Percentiles rank a stretch among this genome's conserved stretches.
phyloP scores from a whole-genome alignment of 2,113 vertebrate species.

The Sorex araneus region DNA sequence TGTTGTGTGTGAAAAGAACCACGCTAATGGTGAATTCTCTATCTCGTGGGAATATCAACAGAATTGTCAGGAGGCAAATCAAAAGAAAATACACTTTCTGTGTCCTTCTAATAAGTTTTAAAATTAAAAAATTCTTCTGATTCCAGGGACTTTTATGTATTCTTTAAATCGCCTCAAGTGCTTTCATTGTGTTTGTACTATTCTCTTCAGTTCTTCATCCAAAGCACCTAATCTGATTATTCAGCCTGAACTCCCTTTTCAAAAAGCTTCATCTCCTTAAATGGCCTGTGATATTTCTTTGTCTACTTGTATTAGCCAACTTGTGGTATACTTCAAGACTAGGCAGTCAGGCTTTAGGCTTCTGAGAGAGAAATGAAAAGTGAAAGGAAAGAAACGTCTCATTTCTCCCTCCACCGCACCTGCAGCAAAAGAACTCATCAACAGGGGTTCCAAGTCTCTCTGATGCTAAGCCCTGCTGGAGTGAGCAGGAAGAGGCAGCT shows the following conservation, averaged over 20 bases:
- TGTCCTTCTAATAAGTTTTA: slow-evolving; percentile 55
- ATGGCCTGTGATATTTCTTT: background rate
- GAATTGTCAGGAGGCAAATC: background rate
- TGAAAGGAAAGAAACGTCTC: background rate
- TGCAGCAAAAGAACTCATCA: background rate
- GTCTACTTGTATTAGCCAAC: background rate
- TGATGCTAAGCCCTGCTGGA: background rate
- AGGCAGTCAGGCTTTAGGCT: background rate
- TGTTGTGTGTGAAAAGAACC: slow-evolving; percentile 45
- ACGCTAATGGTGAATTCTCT: slow-evolving; percentile 10
- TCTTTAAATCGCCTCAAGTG: slow-evolving; percentile 54
- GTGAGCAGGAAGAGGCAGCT: background rate
- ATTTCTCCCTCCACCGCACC: background rate
- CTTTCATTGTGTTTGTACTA: slow-evolving; percentile 50
- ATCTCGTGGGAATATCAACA: slow-evolving; percentile 24
- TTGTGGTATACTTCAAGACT: background rate
- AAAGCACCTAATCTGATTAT: slow-evolving; percentile 57
- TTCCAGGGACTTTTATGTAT: slow-evolving; percentile 62
- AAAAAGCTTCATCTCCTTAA: slow-evolving; percentile 43
- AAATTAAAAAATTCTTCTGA: slow-evolving; percentile 55
- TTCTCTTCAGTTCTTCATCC: slow-evolving; percentile 51
- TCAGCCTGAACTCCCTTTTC: slow-evolving; percentile 33
- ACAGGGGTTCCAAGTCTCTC: background rate
- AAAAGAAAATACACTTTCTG: slow-evolving; percentile 6
- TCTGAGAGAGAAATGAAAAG: background rate